Conservation (phyloP, 2,888 invertebrate species). For the Coenonympha arcania region DNA sequence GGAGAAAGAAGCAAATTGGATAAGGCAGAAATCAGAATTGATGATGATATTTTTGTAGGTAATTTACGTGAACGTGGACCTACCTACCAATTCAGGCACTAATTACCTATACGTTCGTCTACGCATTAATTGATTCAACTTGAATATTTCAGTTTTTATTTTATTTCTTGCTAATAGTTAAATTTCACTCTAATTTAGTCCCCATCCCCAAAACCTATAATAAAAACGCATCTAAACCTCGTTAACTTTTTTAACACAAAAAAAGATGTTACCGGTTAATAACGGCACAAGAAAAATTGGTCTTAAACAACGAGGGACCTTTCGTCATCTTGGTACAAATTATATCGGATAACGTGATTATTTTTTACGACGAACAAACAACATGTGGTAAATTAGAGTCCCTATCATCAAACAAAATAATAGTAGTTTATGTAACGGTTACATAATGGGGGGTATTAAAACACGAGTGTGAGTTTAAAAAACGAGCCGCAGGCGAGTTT, state of each 20-base stretch:
- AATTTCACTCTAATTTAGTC: conserved; percentile 6
- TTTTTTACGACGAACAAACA: conserved; percentile 57
- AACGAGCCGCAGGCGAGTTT: too few species aligned
- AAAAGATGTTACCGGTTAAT: conserved; percentile 62
- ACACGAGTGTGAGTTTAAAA: too few species aligned
- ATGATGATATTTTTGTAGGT: too few species aligned
- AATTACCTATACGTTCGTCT: too few species aligned
- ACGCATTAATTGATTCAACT: too few species aligned
- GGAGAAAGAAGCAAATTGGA: too few species aligned
- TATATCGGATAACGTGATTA: conserved; percentile 68
- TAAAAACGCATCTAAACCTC: conserved; percentile 24
- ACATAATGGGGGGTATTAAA: too few species aligned
- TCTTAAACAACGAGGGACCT: conserved; percentile 64
- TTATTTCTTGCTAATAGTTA: background rate
- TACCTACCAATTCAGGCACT: too few species aligned
- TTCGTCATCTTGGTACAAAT: conserved; percentile 64
- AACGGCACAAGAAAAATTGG: conserved; percentile 57
- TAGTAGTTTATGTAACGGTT: too few species aligned
- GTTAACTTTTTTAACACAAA: conserved; percentile 25
- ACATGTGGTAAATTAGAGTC: conserved; percentile 71
- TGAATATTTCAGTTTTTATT: background rate
- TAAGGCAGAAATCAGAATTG: too few species aligned
- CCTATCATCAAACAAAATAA: conserved; percentile 58
- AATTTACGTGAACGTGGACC: too few species aligned
- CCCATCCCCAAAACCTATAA: conserved; percentile 8